A percentile compares a stretch with the other conserved stretches of the same genome.
phyloP scores from a whole-genome alignment of 2,797 vertebrate species.

The Melanotaenia nigrans region DNA sequence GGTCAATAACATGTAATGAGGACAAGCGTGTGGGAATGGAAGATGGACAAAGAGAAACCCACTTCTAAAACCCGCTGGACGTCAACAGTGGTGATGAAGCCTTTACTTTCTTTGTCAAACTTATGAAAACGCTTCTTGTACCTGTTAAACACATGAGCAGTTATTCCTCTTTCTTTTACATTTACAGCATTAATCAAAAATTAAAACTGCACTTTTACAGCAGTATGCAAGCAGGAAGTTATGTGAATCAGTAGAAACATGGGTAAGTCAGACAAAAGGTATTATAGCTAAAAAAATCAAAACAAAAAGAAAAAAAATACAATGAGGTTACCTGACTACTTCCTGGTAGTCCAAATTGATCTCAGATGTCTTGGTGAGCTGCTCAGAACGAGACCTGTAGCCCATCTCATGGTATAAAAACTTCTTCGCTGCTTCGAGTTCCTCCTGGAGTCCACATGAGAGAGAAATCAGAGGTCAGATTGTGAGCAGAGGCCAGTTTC shows the following conservation, averaged over 20 bases:
- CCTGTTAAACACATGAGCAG: slow-evolving; percentile 70
- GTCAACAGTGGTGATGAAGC: slow-evolving; percentile 95
- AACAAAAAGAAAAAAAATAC: neutral
- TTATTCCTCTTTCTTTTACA: neutral
- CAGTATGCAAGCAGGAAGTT: neutral
- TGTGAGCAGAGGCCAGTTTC: neutral
- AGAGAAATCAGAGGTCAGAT: neutral
- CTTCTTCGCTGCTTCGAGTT: slow-evolving; percentile 87
- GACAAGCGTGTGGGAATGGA: neutral
- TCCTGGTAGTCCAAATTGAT: slow-evolving; percentile 89
- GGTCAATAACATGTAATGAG: slow-evolving; percentile 12
- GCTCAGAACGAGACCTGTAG: slow-evolving; percentile 94
- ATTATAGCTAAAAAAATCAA: too few species aligned
- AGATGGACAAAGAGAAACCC: slow-evolving; percentile 38
- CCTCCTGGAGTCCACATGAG: slow-evolving; percentile 78
- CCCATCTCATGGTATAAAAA: slow-evolving; percentile 98
- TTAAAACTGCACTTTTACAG: neutral
- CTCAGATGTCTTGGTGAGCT: slow-evolving; percentile 90
- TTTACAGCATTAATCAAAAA: neutral
- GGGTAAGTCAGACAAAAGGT: too few species aligned
- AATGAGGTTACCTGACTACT: slow-evolving; percentile 84
- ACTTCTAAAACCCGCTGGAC: slow-evolving; percentile 94
- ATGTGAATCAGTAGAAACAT: neutral
- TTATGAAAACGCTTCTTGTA: slow-evolving; percentile 96
- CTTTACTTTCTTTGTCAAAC: slow-evolving; percentile 96